phyloP scores from a whole-genome alignment of 2,113 vertebrate genomes.

The Nothoprocta pentlandii region DNA sequence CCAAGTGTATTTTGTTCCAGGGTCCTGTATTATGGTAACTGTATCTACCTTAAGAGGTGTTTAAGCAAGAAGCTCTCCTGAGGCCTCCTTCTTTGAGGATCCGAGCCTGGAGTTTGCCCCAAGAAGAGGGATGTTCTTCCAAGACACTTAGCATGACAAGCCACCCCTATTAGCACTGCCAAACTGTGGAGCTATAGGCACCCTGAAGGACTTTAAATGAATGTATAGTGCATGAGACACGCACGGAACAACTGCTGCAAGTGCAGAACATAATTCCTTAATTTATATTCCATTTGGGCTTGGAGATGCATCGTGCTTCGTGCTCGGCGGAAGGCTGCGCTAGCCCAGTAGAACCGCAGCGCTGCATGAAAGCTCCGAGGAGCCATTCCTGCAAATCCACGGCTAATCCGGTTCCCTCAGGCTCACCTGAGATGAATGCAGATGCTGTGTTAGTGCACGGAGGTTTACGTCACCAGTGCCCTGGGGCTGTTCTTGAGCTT shows the following conservation, averaged over 20 bases:
- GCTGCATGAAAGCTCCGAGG: neutral
- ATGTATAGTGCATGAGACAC: rapidly evolving
- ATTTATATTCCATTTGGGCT: neutral
- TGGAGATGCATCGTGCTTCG: neutral
- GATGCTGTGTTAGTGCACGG: neutral
- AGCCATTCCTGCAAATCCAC: neutral
- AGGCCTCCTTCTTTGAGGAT: neutral
- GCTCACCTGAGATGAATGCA: neutral
- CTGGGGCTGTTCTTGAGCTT: neutral
- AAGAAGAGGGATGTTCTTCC: neutral
- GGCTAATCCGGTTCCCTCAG: neutral
- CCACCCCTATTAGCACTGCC: neutral
- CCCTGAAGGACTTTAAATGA: neutral
- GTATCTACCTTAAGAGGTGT: neutral
- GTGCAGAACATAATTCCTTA: neutral
- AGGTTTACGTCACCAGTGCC: neutral
- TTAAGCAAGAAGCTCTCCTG: neutral
- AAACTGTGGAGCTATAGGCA: neutral
- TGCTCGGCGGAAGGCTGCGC: neutral
- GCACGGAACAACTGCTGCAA: neutral
- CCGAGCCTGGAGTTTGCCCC: neutral
- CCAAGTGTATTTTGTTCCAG: neutral
- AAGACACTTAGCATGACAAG: rapidly evolving
- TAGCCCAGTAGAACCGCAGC: neutral
- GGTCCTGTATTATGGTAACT: neutral